Base-by-base conservation (phyloP, 2,797 vertebrate genomes). In the Microtus agrestis region DNA sequence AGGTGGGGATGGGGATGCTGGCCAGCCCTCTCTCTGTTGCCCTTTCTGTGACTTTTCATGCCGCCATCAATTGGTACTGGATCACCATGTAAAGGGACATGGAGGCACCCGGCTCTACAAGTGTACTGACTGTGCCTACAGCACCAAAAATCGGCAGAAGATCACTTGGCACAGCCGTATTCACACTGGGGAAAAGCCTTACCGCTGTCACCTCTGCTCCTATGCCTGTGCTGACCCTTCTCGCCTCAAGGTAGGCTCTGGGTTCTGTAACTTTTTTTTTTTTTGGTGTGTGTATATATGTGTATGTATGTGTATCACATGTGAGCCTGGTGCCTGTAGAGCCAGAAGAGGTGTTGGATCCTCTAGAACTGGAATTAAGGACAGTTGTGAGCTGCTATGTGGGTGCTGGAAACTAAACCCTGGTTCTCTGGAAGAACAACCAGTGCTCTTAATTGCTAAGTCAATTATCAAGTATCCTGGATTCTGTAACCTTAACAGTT, bases 141-240 rank as follows among this genome's bases (percentile, higher is more conserved):
- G 98, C 48, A 99, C 99, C 63, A 98, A 98, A 91, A 99, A 99
- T 98, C 99, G 99, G 97, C 99, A 99, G 98, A 99, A 99, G 98
- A 99, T 99, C 98, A 99, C 99, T 0, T 99, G 99, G 99, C 99
- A 99, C 97, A 99, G 99, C 91, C 99, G 99, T 67, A 99, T 99
- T 79, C 99, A 99, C 98, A 99, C 99, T 0, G 99, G 99, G 0
- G 99, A 99, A 98, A 99, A 99, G 93, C 99, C 99, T 0, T 99
- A 99, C 98, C 98, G 97, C 97, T 99, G 99, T 90, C 99, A 99
- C 91, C 99, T 99, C 97, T 99, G 99, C 94, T 98, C 98, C 63
- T 99, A 99, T 0, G 98, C 99, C 96, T 99, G 99, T 0, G 99
- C 99, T 0, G 99, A 99, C 95, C 99, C 99, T 0, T 99, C 99